These are phyloP conservation scores for Amphipoea oculea DNA, from an alignment of 2,888 invertebrate species.

Conservation along the genomic window DNA sequence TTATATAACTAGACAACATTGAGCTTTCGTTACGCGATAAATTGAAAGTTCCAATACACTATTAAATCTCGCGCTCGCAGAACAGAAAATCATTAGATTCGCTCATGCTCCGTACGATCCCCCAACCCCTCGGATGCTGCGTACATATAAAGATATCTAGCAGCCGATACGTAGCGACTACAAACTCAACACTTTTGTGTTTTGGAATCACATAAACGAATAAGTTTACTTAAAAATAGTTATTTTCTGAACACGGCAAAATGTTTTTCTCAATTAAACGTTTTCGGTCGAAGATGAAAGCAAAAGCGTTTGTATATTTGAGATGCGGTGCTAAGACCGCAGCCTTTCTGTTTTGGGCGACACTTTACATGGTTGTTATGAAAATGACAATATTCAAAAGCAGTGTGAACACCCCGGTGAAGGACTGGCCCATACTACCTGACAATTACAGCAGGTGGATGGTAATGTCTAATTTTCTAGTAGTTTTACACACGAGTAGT, in stretches of 20 bases:
- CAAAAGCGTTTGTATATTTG: slow-evolving; percentile 81
- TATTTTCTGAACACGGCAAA: slow-evolving; percentile 71
- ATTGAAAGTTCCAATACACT: slow-evolving; percentile 49
- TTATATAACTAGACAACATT: not conserved
- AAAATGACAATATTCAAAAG: slow-evolving; percentile 88
- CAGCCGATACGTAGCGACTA: slow-evolving; percentile 19
- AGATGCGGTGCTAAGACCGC: slow-evolving; percentile 87
- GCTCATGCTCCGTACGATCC: slow-evolving; percentile 86
- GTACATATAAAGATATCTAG: slow-evolving; percentile 57
- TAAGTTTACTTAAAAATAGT: slow-evolving; percentile 34
- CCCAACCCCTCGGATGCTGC: slow-evolving; percentile 81
- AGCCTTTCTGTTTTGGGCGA: slow-evolving; percentile 87
- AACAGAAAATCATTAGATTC: slow-evolving; percentile 87
- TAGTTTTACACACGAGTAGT: slow-evolving; percentile 11
- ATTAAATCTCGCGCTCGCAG: slow-evolving; percentile 72
- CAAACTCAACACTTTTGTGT: slow-evolving; percentile 45
- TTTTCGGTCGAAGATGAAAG: slow-evolving; percentile 79
- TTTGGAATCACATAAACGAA: slow-evolving; percentile 46
- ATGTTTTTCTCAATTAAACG: slow-evolving; percentile 83
- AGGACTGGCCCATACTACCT: slow-evolving; percentile 83
- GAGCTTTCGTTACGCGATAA: slow-evolving; percentile 18
- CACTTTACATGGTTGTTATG: slow-evolving; percentile 86
- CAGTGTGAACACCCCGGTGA: slow-evolving; percentile 77
- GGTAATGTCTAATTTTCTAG: slow-evolving; percentile 73
- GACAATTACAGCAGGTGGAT: slow-evolving; percentile 88